phyloP scores from a whole-genome alignment of 53 echinoderm and acorn worm genomes.

The Stichopus horrens region DNA sequence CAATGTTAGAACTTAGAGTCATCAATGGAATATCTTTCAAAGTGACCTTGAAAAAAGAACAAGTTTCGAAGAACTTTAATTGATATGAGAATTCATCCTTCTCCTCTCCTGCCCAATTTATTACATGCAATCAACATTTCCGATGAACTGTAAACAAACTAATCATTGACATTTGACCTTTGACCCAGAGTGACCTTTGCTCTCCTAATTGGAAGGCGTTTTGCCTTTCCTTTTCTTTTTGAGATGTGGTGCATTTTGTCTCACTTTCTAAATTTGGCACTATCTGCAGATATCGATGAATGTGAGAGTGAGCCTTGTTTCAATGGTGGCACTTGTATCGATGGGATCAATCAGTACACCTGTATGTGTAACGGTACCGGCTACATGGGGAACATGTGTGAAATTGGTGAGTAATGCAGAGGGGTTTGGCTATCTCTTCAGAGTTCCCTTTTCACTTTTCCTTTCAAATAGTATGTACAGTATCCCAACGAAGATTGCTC shows the following conservation, averaged over 20 bases:
- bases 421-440: neutral
- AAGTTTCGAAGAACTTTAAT: too few species aligned
- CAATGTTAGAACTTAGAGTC: too few species aligned
- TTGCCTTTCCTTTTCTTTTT: neutral
- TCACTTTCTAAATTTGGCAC: neutral
- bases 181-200: neutral
- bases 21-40: too few species aligned
- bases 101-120: too few species aligned
- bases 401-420: neutral
- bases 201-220: neutral
- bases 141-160: too few species aligned
- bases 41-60: too few species aligned
- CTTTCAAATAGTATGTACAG: too few species aligned
- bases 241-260: neutral
- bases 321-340: slow-evolving; percentile 3
- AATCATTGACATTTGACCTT: neutral
- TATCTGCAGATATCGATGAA: neutral
- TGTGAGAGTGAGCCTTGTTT: neutral
- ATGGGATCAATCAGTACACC: neutral
- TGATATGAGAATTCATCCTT: too few species aligned
- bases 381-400: neutral
- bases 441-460: too few species aligned
- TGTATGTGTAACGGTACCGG: slow-evolving; percentile 15
- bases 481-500: too few species aligned
- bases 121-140: too few species aligned